phyloP scores from a whole-genome alignment of 2,797 vertebrate species.

The Gymnothorax javanicus region DNA sequence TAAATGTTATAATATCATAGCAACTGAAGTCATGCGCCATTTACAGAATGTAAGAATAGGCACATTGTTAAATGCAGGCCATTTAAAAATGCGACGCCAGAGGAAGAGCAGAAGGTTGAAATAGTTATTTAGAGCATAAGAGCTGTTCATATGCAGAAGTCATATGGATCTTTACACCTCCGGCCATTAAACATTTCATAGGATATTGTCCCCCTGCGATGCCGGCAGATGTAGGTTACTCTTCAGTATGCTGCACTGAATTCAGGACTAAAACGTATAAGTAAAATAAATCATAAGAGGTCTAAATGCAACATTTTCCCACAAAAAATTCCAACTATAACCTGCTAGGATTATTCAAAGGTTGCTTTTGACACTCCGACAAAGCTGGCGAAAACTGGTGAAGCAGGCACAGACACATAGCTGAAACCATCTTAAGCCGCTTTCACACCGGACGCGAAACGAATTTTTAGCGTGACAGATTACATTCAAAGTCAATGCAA shows the following conservation, averaged over 20 bases:
- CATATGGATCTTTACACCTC: neutral
- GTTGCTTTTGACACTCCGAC: too few relatives aligned
- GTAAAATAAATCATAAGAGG: neutral
- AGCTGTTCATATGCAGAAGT: neutral
- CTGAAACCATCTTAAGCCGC: too few relatives aligned
- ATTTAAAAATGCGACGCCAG: neutral
- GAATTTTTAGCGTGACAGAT: too few relatives aligned
- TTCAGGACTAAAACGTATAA: neutral
- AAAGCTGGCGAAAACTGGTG: too few relatives aligned
- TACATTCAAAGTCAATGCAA: too few relatives aligned
- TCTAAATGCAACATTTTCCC: neutral
- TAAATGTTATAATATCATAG: constrained; percentile 6
- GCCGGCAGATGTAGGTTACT: neutral
- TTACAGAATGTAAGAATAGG: constrained; percentile 7
- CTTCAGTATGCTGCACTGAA: neutral
- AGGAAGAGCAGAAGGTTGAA: neutral
- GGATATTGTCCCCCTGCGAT: neutral
- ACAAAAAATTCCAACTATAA: too few relatives aligned
- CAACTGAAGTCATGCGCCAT: constrained; percentile 17
- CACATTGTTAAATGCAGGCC: neutral
- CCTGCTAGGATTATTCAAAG: too few relatives aligned
- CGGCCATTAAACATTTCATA: neutral
- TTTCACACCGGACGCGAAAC: too few relatives aligned
- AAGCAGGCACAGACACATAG: too few relatives aligned
- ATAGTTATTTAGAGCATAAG: neutral